Evolutionary conservation across 2,888 invertebrate genomes (phyloP), one percentile per base, ranked within the genome.

Genomic region (Chironomus riparius): DNA sequence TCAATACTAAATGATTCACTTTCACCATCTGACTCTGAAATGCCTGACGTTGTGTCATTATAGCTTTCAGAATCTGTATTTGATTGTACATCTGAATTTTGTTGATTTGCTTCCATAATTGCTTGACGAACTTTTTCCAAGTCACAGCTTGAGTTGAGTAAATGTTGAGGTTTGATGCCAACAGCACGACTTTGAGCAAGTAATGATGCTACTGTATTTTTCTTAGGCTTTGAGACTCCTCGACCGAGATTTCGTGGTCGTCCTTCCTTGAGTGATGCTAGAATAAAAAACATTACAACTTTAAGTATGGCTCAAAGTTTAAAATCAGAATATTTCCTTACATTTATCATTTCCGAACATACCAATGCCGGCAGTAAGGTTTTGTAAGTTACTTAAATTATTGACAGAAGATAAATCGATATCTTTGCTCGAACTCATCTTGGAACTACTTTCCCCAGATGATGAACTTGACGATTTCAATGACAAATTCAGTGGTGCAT

Each of bases 211-310:
- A 95, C 95, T 0, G 95, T 95, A 83, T 95, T 95, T 86, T 95
- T 95, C 87, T 95, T 95, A 78, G 94, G 94, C 83, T 94, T 94
- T 80, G 93, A 93, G 22, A 94, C 93, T 0, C 94, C 94, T 5
- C 94, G 88, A 24, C 94, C 94, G 28, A 94, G 86, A 84, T 94
- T 94, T 10, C 94, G 87, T 0, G 94, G 93, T 47, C 94, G 85
- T 3, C 93, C 92, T 81, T 94, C 94, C 78, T 93, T 90, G 61
- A 82, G 83, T 65, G 77, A 76, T 56, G n/a, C 28, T 75, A 77
- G 77, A 70, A 48, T 77, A 70, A 70, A 4, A 4, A 38, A 10
- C 1, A 28, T 28, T 28, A 10, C 1, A 38, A 10, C 2, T 4
- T 38, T 38, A 38, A 2, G 1, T 38, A 38, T 38, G 38, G 10